These are phyloP conservation scores for Pterocles gutturalis DNA, from an alignment of 2,113 vertebrate species.

Conservation along the genomic window DNA sequence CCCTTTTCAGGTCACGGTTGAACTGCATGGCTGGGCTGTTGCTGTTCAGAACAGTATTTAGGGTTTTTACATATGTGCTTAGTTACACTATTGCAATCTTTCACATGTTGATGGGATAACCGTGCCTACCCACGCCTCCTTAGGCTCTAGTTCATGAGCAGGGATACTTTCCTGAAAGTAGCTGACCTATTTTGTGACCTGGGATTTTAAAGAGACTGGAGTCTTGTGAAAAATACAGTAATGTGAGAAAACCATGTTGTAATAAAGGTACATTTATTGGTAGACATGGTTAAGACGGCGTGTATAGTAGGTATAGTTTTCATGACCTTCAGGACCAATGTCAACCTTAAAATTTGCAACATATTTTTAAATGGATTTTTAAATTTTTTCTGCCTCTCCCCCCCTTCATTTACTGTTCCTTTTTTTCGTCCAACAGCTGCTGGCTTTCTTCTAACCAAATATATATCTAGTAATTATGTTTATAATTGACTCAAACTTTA, in stretches of 20 bases:
- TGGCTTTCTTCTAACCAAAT: not conserved
- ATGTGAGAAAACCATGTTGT: not conserved
- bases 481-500: not conserved
- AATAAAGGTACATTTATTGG: not conserved
- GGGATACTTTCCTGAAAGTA: not conserved
- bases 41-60: not conserved
- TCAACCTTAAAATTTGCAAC: not conserved
- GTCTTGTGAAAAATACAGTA: not conserved
- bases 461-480: not conserved
- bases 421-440: not conserved
- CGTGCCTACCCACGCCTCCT: fast-evolving
- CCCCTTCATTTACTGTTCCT: not conserved
- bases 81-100: not conserved
- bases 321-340: not conserved
- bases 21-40: not conserved
- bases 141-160: not conserved
- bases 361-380: not conserved
- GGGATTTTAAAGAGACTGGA: not conserved
- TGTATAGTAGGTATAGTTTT: not conserved
- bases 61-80: not conserved
- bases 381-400: not conserved
- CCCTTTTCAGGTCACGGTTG: not conserved
- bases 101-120: not conserved
- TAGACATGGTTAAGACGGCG: not conserved
- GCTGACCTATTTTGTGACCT: not conserved